Conservation (phyloP, 2,888 invertebrate species). For the Andrena chrysosceles region DNA sequence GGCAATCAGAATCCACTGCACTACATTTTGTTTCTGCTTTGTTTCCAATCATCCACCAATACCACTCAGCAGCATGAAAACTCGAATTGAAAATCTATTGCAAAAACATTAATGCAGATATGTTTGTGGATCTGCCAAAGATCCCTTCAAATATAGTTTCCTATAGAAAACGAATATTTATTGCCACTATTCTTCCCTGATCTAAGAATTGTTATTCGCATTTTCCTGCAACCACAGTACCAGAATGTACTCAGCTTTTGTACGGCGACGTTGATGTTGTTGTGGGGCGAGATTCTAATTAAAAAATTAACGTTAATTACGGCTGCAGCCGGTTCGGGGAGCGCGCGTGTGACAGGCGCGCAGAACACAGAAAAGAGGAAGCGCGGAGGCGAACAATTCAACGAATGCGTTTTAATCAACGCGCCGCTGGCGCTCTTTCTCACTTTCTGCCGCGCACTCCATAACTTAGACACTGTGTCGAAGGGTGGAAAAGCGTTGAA, state of each 20-base stretch:
- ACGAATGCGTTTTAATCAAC: conserved; percentile 76
- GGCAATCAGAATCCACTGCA: too few relatives aligned
- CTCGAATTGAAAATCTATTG: too few relatives aligned
- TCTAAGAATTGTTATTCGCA: background rate
- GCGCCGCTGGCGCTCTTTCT: conserved; percentile 42
- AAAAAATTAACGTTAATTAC: conserved; percentile 80
- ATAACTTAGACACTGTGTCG: conserved; percentile 31
- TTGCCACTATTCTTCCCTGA: background rate
- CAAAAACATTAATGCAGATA: too few relatives aligned
- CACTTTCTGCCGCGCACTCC: conserved; percentile 3
- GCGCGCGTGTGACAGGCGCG: conserved; percentile 33
- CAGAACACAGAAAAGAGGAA: conserved; percentile 53
- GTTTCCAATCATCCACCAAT: too few relatives aligned
- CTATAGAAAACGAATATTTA: background rate
- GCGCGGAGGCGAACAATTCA: conserved; percentile 66
- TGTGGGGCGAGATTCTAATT: conserved; percentile 73
- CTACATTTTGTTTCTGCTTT: too few relatives aligned
- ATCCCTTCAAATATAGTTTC: too few relatives aligned
- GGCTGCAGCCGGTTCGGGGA: conserved; percentile 32
- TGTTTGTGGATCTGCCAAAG: too few relatives aligned
- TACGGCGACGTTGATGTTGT: conserved; percentile 63
- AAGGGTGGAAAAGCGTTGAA: conserved; percentile 43
- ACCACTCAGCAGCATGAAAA: too few relatives aligned
- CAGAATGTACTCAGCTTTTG: conserved; percentile 18
- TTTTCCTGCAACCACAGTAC: conserved; percentile 1